Conservation (phyloP, 2,888 invertebrate species). For the Aspidapion aeneum region DNA sequence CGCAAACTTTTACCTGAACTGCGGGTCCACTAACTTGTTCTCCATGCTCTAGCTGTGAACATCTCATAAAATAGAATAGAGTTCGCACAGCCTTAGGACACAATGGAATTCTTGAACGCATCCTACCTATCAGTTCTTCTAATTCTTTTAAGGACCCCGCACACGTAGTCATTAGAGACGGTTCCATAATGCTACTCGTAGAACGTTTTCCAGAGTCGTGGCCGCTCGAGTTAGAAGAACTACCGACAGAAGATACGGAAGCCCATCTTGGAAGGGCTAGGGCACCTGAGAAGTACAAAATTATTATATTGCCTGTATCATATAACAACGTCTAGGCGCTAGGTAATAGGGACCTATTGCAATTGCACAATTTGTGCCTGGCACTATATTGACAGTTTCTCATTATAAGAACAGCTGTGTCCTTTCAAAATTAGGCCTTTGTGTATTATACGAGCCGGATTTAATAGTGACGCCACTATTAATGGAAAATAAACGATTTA, state of each 20-base stretch:
- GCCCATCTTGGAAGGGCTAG: conserved; percentile 79
- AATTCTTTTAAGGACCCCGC: conserved; percentile 81
- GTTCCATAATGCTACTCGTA: conserved; percentile 54
- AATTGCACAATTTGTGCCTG: too few relatives aligned
- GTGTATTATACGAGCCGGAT: too few relatives aligned
- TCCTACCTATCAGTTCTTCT: conserved; percentile 67
- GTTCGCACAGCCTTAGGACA: conserved; percentile 73
- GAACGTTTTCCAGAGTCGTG: conserved; percentile 43
- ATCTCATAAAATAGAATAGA: conserved; percentile 89
- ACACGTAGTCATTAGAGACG: conserved; percentile 79
- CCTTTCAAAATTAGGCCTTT: too few relatives aligned
- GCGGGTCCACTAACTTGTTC: conserved; percentile 41
- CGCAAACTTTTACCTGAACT: conserved; percentile 38
- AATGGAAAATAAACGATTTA: too few relatives aligned
- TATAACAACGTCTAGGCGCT: too few relatives aligned
- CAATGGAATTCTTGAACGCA: conserved; percentile 49
- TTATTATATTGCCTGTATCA: too few relatives aligned
- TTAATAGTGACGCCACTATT: too few relatives aligned
- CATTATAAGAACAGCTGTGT: too few relatives aligned
- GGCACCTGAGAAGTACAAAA: conserved; percentile 68
- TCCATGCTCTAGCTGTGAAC: conserved; percentile 66
- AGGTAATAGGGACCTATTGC: too few relatives aligned
- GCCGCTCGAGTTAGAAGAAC: conserved; percentile 39
- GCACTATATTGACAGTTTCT: too few relatives aligned
- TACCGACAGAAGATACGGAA: conserved; percentile 50